Conservation (phyloP, 2,113 vertebrate species). For the Buteo buteo region DNA sequence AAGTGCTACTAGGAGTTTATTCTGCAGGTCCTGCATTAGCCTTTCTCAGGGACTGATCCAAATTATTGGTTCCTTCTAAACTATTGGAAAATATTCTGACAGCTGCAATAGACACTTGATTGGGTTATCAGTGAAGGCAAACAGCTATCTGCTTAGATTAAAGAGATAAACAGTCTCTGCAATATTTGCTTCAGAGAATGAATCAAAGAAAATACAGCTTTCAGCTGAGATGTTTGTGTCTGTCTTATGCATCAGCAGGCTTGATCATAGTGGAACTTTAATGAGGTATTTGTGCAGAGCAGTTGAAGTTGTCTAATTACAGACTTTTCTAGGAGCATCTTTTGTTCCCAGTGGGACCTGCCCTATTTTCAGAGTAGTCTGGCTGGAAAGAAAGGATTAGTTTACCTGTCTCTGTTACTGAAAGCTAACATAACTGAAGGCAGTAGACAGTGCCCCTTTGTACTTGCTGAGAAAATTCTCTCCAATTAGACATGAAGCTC, state of each 20-base stretch:
- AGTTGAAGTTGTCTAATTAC: constrained; percentile 34
- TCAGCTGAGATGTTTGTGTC: neutral
- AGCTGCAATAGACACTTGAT: neutral
- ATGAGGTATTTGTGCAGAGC: constrained; percentile 16
- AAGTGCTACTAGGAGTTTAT: neutral
- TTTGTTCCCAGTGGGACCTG: constrained; percentile 18
- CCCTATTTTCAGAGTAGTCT: constrained; percentile 6
- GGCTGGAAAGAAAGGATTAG: constrained; percentile 11
- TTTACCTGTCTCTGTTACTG: constrained; percentile 30
- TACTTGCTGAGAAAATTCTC: neutral
- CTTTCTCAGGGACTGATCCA: neutral
- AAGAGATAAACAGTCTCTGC: neutral
- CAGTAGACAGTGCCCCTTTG: neutral
- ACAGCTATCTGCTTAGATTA: neutral
- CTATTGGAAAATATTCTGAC: neutral
- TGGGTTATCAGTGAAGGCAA: neutral
- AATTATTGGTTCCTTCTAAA: neutral
- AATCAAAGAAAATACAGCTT: neutral
- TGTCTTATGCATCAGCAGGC: constrained; percentile 12
- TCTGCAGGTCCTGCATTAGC: neutral
- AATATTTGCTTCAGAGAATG: neutral
- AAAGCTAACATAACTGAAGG: constrained; percentile 10
- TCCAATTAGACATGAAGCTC: neutral
- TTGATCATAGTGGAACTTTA: constrained; percentile 16
- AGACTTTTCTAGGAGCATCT: constrained; percentile 31